Evolutionary conservation across 2,113 vertebrate genomes (phyloP), one percentile per base, ranked within the genome.

Genomic region (Gavia stellata): DNA sequence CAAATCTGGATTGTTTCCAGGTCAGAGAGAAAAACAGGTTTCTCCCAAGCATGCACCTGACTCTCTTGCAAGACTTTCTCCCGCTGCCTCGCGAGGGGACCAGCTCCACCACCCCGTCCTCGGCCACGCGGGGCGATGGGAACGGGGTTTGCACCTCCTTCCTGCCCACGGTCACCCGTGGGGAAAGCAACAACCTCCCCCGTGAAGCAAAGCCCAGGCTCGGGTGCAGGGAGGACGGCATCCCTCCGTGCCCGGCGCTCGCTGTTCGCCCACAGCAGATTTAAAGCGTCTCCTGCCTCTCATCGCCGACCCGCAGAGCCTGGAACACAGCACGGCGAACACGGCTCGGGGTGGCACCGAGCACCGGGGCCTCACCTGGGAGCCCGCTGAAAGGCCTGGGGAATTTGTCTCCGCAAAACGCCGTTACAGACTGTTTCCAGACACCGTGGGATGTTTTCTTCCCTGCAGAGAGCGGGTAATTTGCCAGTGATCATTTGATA

Each of bases 11-110:
- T 49, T 20, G 3, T 94, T 93, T 95, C 88, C 92, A 93, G 94
- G 92, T 74, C 90, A 49, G 47, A 31, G 73, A 91, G 86, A 86
- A 92, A 93, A 95, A 78, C 47, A 52, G 72, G 50, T 90, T 93
- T 78, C 25, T 92, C 77, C 59, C 72, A 59, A 67, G 75, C n/a
- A 16, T 25, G 56, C 23, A 33, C 59, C 75, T 68, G 92, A 26
- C n/a, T 83, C 21, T 61, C 38, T 58, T 21, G n/a, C 20, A 63
- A 45, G 63, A 20, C 66, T 77, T 91, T 87, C 62, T 92, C 16
- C n/a, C 0, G 0, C n/a, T 50, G 52, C 34, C 70, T 90, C 11
- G 0, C 0, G 0, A 0, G 0, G 28, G 40, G 15, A 40, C 2
- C 26, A 17, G 66, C 36, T 52, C 47, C 15, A 28, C 7, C 23